Evolutionary conservation across 2,888 invertebrate genomes (phyloP), one percentile per base, ranked within the genome.

Genomic region (Drepana falcataria): DNA sequence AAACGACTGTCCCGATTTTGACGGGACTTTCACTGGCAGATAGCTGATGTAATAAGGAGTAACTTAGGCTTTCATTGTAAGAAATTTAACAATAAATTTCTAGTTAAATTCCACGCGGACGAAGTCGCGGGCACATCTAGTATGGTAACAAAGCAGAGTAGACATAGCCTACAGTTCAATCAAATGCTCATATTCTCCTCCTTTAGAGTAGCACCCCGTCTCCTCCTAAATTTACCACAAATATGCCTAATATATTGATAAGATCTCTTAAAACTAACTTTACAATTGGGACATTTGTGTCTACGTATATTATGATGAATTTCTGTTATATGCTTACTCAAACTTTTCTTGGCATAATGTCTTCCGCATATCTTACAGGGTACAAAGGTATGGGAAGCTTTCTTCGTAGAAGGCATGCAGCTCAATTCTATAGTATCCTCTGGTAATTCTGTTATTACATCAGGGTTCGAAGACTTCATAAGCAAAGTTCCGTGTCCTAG

Each of bases 401-500:
- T 21, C 21, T 21, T 21, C 21, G 0, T 21, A 21, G 21, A 21
- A 21, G 21, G 21, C 21, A 21, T 69, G 60, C 2, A 83, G 49
- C 54, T 85, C 79, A 21, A 21, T 0, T 44, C 44, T 1, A 44
- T 3, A 3, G 6, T 2, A 77, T 55, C 0, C 56, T 48, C 4
- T 68, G 52, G 55, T 59, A 34, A 73, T 67, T 65, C 63, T 0
- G 76, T 62, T 53, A 65, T 67, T 0, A 78, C 66, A 1, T 65
- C 53, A 0, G 66, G 65, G 0, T 68, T 64, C 0, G 69, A 61
- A 56, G 69, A 74, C 4, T 71, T 65, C 64, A 87, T 69, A 0
- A 83, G 51, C 1, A 85, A 53, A 0, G 62, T 59, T 21, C 79
- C 85, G 0, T 59, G 58, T 0, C 71, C 69, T 0, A 70, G 66